phyloP scores from a whole-genome alignment of 2,888 invertebrate species.

The Meta bourneti region DNA sequence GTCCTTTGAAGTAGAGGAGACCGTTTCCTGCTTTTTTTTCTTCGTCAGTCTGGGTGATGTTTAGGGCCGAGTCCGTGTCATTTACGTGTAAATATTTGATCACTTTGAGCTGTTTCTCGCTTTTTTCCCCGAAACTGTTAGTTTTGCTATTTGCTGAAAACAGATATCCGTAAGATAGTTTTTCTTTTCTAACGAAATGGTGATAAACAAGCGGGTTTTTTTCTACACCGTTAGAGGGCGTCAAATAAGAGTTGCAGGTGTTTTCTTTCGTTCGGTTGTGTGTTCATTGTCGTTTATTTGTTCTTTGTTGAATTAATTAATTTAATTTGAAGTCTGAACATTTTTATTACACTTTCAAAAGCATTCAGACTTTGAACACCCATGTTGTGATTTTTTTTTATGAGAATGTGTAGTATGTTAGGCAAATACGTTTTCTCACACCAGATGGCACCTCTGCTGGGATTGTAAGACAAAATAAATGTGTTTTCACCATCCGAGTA shows the following conservation, averaged over 20 bases:
- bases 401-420: too few relatives aligned
- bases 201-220: neutral
- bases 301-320: neutral
- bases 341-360: too few relatives aligned
- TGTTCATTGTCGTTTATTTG: neutral
- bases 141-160: neutral
- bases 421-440: too few relatives aligned
- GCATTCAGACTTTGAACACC: too few relatives aligned
- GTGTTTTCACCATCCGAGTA: too few relatives aligned
- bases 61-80: neutral
- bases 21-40: neutral
- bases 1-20: neutral
- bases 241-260: neutral
- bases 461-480: too few relatives aligned
- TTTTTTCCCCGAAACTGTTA: neutral
- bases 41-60: neutral
- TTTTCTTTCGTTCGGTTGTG: neutral
- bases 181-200: neutral
- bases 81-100: slow-evolving; percentile 23
- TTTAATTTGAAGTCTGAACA: neutral
- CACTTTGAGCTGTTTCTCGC: neutral
- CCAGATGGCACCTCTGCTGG: too few relatives aligned
- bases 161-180: neutral
- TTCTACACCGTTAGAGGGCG: neutral
- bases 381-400: too few relatives aligned